Percentiles rank a stretch among this genome's conserved stretches.
Conservation (phyloP, 2,113 vertebrate genomes). For the Aplodontia rufa region DNA sequence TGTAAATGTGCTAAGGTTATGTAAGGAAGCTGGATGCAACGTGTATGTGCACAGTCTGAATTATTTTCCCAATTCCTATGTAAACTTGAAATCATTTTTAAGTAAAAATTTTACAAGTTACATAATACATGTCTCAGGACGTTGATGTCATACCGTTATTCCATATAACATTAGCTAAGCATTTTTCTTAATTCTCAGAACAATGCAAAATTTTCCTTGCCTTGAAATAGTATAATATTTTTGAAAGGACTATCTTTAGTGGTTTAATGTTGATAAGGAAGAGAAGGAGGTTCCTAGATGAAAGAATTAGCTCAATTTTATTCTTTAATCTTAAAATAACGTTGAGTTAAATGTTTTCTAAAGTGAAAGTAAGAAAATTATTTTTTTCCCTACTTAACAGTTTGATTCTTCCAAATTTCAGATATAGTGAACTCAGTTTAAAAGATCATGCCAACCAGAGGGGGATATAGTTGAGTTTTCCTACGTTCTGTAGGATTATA, state of each 20-base stretch:
- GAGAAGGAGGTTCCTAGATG: neutral
- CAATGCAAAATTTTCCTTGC: neutral
- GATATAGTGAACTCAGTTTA: neutral
- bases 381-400: neutral
- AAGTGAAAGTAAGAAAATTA: neutral
- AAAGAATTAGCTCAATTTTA: neutral
- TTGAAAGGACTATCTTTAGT: neutral
- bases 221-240: neutral
- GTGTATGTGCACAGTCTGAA: neutral
- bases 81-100: neutral
- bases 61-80: neutral
- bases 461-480: neutral
- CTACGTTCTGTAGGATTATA: neutral
- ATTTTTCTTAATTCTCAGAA: neutral
- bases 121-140: neutral
- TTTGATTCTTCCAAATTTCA: neutral
- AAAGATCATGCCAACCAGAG: neutral
- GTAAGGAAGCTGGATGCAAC: neutral
- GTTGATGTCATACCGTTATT: neutral
- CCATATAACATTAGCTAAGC: neutral
- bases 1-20: neutral
- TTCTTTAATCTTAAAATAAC: slow-evolving; percentile 1
- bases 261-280: neutral
- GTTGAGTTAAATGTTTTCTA: neutral
- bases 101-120: neutral